Evolutionary conservation across 2,888 invertebrate species (phyloP), one percentile per base, ranked within the genome.

Genomic region (Peribatodes rhomboidaria): DNA sequence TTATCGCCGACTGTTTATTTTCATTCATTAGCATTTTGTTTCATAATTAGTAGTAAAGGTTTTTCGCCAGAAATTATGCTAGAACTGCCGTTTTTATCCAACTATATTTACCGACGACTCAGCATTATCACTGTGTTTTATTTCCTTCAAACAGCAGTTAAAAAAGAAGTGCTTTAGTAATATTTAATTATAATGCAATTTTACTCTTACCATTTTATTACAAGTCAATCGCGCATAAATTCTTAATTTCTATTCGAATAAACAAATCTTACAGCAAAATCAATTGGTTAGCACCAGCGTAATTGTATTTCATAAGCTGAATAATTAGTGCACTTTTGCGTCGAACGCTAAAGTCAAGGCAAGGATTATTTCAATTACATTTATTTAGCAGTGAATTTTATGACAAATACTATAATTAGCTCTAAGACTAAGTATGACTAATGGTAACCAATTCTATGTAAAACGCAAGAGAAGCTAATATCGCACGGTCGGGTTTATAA

Each of bases 281-380:
- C 68, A 72, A 71, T 72, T 73, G 61, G 70, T 74, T 81, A 82
- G 82, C 82, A 82, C 82, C 82, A 72, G 74, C 72, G 58, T 68
- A 63, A 65, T 52, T 41, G 35, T 31, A 71, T 31, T 54, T 41
- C 16, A 18, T 42, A 76, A 79, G 73, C 73, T 70, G 65, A 74
- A 67, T 35, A 22, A 54, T 65, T 44, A 65, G 55, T 65, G 60
- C 58, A 53, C 37, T 35, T 31, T 41, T 47, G 56, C 65, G 56
- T 46, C 50, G 20, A 41, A 65, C 60, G 59, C 64, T 33, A 44
- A 49, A n/a, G n/a, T 52, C 55, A 60, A 56, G 46, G 65, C 65
- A 65, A 60, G 52, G 47, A 46, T 52, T 52, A 42, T 53, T 22
- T 14, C 13, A 50, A 37, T 49, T 37, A 20, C 16, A 50, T n/a